Evolutionary conservation across 1,140 invertebrate genomes (phyloP).

Genomic region (Plectus sambesii): DNA sequence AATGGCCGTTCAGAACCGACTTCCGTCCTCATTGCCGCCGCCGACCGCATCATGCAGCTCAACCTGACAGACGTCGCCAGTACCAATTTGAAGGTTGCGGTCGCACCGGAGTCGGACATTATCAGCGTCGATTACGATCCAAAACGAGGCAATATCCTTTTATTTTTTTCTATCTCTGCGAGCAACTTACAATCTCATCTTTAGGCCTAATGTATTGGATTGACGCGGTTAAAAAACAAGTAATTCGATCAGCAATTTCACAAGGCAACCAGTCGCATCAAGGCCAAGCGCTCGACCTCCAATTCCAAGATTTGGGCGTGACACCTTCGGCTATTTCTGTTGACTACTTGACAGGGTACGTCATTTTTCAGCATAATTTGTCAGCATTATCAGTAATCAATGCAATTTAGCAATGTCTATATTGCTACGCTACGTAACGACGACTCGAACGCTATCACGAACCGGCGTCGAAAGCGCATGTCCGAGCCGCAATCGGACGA

Average conservation of each 20-base stretch:
- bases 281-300: conserved; percentile 37
- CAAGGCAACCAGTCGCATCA: conserved; percentile 44
- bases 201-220: conserved; percentile 42
- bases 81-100: conserved; percentile 34
- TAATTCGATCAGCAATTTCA: conserved; percentile 36
- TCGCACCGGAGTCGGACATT: conserved; percentile 36
- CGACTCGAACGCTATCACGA: conserved; percentile 17
- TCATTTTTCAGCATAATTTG: conserved; percentile 13
- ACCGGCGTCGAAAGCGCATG: conserved; percentile 32
- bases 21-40: conserved; percentile 36
- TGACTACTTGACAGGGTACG: conserved; percentile 38
- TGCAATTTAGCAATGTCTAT: conserved; percentile 29
- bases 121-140: conserved; percentile 40
- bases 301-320: conserved; percentile 31
- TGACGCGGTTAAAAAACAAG: conserved; percentile 25
- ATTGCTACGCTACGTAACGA: conserved; percentile 27
- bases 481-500: conserved; percentile 27
- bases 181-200: not conserved
- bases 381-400: conserved; percentile 12
- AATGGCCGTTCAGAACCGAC: too few relatives aligned
- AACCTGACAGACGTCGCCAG: conserved; percentile 26
- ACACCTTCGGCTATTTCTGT: conserved; percentile 32
- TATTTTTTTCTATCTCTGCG: not conserved
- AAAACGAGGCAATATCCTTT: conserved; percentile 13
- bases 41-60: conserved; percentile 37